A percentile compares a stretch with the other conserved stretches of the same genome.
Conservation (phyloP, 1,140 invertebrate species). For the Episyrphus balteatus region DNA sequence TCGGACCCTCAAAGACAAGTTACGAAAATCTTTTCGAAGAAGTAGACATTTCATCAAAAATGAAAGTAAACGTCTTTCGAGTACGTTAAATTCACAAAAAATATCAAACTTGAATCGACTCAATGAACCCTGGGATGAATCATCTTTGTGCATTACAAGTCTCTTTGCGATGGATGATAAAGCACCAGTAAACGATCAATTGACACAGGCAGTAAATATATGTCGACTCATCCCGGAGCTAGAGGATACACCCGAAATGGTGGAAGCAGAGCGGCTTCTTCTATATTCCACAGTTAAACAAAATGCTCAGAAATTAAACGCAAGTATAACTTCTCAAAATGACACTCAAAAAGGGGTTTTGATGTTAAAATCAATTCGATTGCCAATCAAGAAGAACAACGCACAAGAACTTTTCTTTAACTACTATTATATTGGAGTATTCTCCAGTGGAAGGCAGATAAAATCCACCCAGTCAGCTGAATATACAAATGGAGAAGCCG, state of each 20-base stretch:
- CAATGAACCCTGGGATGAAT: background rate
- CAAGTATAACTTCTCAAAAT: background rate
- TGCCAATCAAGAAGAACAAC: constrained; percentile 20
- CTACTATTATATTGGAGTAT: constrained; percentile 31
- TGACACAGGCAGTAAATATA: constrained; percentile 26
- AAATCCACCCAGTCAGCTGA: constrained; percentile 31
- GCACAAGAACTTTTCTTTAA: constrained; percentile 32
- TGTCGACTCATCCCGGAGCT: constrained; percentile 27
- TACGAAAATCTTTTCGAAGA: constrained; percentile 27
- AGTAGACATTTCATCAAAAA: constrained; percentile 21
- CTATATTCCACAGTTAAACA: constrained; percentile 19
- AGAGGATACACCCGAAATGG: constrained; percentile 31
- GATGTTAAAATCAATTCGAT: constrained; percentile 8
- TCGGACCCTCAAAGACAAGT: constrained; percentile 16
- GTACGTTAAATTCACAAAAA: constrained; percentile 2
- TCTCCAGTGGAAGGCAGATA: constrained; percentile 23
- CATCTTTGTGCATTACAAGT: constrained; percentile 10
- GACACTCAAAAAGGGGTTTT: background rate
- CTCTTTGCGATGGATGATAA: constrained; percentile 11
- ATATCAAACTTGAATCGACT: background rate
- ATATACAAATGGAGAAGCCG: constrained; percentile 19
- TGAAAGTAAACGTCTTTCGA: constrained; percentile 9
- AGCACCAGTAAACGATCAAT: constrained; percentile 21
- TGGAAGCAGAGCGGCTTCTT: constrained; percentile 28
- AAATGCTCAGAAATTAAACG: background rate